Percentiles rank a stretch among this genome's conserved stretches.
phyloP scores from a whole-genome alignment of 2,888 invertebrate species.

The Microchrysa polita region DNA sequence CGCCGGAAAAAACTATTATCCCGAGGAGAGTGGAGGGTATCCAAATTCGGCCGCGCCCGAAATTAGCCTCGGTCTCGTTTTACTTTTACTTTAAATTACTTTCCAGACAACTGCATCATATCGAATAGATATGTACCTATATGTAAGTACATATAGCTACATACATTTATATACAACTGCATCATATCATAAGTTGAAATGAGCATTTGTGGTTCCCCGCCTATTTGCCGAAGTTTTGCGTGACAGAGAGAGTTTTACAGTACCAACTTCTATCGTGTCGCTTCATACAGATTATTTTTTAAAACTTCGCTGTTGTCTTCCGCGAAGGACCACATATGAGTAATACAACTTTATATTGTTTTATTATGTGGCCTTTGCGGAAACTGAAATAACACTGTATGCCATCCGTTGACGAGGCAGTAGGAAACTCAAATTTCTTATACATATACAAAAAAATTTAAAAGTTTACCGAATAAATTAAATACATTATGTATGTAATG shows the following conservation, averaged over 20 bases:
- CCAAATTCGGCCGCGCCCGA: no score
- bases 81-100: no score
- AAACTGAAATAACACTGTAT: slow-evolving; percentile 6
- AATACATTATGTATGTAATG: slow-evolving; percentile 25
- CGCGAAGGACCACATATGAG: slow-evolving; percentile 27
- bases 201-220: neutral
- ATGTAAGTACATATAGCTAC: no score
- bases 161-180: no score
- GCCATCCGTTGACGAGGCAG: slow-evolving; percentile 17
- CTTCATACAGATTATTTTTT: neutral
- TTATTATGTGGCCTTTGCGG: neutral
- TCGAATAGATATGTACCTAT: no score
- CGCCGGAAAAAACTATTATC: no score
- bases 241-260: slow-evolving; percentile 30
- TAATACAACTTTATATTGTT: slow-evolving; percentile 23
- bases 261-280: slow-evolving; percentile 9
- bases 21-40: no score
- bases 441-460: slow-evolving; percentile 10
- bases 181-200: no score
- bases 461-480: slow-evolving; percentile 17
- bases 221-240: slow-evolving; percentile 26
- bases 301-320: neutral
- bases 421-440: slow-evolving; percentile 20
- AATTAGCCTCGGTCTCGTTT: no score
- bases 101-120: no score